Conservation (phyloP, 2,797 vertebrate species). For the Epinephelus awoara region DNA sequence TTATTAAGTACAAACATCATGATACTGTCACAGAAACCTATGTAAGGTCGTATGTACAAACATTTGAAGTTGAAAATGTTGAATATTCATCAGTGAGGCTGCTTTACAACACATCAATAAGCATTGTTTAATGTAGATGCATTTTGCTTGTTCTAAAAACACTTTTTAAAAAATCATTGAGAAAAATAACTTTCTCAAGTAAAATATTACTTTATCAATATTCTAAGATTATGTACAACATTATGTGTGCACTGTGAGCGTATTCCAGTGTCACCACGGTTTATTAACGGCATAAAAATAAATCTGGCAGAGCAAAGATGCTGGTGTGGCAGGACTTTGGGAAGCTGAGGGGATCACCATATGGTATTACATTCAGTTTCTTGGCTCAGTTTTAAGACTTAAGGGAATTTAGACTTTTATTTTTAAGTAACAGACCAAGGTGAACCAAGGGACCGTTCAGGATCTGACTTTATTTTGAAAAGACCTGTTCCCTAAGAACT, state of each 20-base stretch:
- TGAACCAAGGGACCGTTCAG: not conserved
- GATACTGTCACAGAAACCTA: conserved; percentile 34
- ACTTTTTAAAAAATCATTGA: conserved; percentile 23
- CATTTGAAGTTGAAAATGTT: conserved; percentile 31
- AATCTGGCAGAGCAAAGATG: conserved; percentile 10
- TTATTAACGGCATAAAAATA: conserved; percentile 18
- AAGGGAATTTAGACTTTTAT: not conserved
- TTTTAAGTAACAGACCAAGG: conserved; percentile 22
- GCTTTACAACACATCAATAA: conserved; percentile 16
- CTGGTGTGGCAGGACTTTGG: not conserved
- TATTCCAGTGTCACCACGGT: conserved; percentile 52
- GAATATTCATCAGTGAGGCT: conserved; percentile 42
- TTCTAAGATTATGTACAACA: conserved; percentile 66
- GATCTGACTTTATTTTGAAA: not conserved
- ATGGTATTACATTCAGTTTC: not conserved
- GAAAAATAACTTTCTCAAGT: conserved; percentile 43
- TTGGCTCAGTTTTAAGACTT: not conserved
- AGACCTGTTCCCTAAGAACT: not conserved
- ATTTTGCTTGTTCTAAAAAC: conserved; percentile 37
- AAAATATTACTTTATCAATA: conserved; percentile 53
- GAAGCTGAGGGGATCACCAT: conserved; percentile 13
- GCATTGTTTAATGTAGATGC: not conserved
- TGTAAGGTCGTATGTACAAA: conserved; percentile 64
- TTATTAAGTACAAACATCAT: conserved; percentile 67
- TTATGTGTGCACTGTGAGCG: not conserved